Evolutionary conservation across 2,797 vertebrate species (phyloP).

Genomic region (Triplophysa yarkandensis): DNA sequence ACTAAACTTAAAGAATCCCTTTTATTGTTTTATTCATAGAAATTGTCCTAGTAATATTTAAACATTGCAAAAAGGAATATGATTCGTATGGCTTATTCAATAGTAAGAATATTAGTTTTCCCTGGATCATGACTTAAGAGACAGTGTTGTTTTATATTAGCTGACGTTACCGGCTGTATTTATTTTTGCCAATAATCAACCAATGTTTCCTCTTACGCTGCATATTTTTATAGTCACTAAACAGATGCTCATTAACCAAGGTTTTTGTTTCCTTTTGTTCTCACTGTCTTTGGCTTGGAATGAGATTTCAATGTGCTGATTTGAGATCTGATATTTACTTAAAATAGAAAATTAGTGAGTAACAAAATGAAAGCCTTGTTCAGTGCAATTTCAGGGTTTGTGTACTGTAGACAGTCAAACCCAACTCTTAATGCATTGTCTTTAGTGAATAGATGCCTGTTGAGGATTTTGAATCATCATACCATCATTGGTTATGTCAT

Average conservation of each 20-base stretch:
- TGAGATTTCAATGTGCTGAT: not conserved
- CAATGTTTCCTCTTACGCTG: not conserved
- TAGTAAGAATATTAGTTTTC: not conserved
- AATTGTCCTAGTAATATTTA: too few relatives aligned
- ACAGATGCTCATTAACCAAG: constrained; percentile 13
- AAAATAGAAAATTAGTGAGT: not conserved
- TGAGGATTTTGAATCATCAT: not conserved
- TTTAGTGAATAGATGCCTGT: constrained; percentile 1
- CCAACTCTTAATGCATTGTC: not conserved
- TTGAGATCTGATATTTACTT: not conserved
- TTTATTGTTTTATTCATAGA: too few relatives aligned
- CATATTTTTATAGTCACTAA: not conserved
- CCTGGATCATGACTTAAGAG: not conserved
- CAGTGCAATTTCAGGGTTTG: not conserved
- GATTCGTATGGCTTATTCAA: not conserved
- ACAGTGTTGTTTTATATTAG: not conserved
- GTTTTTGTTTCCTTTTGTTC: not conserved
- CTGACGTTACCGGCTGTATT: not conserved
- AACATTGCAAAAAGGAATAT: too few relatives aligned
- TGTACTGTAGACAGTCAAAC: constrained; percentile 14
- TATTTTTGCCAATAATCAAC: not conserved
- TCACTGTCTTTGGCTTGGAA: not conserved
- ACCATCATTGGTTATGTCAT: not conserved
- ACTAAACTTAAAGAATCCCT: too few relatives aligned
- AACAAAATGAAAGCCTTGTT: not conserved